Percentiles rank a stretch among this genome's conserved stretches.
Evolutionary conservation across 2,797 vertebrate species (phyloP).

Genomic region (Pipistrellus pygmaeus): DNA sequence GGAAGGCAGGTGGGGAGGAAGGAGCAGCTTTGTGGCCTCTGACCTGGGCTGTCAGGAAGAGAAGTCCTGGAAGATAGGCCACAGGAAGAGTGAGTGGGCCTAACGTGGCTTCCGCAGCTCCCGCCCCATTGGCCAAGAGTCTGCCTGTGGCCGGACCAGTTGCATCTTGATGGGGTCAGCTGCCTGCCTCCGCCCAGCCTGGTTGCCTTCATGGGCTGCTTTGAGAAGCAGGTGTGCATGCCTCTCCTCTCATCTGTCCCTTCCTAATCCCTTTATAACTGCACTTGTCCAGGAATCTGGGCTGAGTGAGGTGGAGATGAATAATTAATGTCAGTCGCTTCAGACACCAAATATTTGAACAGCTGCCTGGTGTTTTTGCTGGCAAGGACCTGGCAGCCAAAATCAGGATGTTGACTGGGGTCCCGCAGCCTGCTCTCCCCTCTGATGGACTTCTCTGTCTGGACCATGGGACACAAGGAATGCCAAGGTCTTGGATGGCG

Average conservation of each 20-base stretch:
- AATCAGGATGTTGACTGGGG: slow-evolving; percentile 84
- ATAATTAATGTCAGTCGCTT: slow-evolving; percentile 90
- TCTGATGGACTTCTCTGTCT: slow-evolving; percentile 24
- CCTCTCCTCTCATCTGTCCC: slow-evolving; percentile 77
- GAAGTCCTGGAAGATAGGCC: background rate
- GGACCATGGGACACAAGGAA: background rate
- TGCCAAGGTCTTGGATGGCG: background rate
- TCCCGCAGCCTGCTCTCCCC: slow-evolving; percentile 46
- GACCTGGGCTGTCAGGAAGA: background rate
- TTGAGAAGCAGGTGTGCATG: slow-evolving; percentile 86
- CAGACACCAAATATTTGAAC: slow-evolving; percentile 92
- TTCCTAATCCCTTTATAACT: slow-evolving; percentile 88
- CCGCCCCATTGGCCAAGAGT: background rate
- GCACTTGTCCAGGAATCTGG: slow-evolving; percentile 89
- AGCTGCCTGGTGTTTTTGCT: slow-evolving; percentile 89
- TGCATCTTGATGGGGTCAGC: background rate
- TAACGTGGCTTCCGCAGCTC: background rate
- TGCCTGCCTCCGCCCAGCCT: slow-evolving; percentile 49
- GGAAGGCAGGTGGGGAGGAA: background rate
- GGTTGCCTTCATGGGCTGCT: slow-evolving; percentile 29
- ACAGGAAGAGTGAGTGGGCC: background rate
- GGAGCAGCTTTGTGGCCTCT: slow-evolving; percentile 15
- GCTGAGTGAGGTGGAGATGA: slow-evolving; percentile 88
- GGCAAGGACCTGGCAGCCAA: slow-evolving; percentile 86
- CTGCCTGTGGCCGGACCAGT: background rate